Base-by-base conservation (phyloP, 2,113 vertebrate species). In the Poicephalus gulielmi region DNA sequence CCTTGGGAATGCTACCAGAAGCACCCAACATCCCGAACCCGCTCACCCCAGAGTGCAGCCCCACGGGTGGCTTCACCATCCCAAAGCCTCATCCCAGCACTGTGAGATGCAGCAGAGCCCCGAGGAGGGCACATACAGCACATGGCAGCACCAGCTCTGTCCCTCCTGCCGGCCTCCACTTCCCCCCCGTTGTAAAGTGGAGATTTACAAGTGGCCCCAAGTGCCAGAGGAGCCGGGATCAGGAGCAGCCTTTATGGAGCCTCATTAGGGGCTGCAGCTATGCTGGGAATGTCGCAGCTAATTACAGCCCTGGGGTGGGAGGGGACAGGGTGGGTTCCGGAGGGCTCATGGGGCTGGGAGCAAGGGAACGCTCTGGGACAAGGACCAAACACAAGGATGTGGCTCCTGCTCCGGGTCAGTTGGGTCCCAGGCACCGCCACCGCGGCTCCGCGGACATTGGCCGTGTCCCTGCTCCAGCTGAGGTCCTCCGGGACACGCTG, bases 251-350 rank as follows among this genome's bases (percentile, higher is more conserved):
- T 97, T 96, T 97, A 95, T 66, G 94, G 97, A 96, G 83, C 76
- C 96, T 97, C 97, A 96, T 97, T 96, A 97, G 96, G 84, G 96
- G 90, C 92, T 87, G 86, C 89, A 97, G 97, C 88, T 92, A 96
- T 96, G 90, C 86, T 69, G 94, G 85, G 96, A 97, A 97, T 97
- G 95, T 64, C 81, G 71, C 85, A 95, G 76, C 82, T 95, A 83
- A 83, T 91, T 66, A 87, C 64, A 49, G 83, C 76, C 39, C 50
- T 25, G 76, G 75, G 67, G 47, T 13, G 30, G 43, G 33, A 25
- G 41, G 91, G 73, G 83, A 84, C 68, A 43, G 44, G 57, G 60
- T 55, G 78, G 71, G 50, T 59, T 59, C 20, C 20, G 13, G 14
- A 52, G 50, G 55, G 39, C 69, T n/a, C 77, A 9, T 2, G 16